These are phyloP conservation scores for Mantis religiosa DNA, from an alignment of 2,888 invertebrate genomes.

Conservation along the genomic window DNA sequence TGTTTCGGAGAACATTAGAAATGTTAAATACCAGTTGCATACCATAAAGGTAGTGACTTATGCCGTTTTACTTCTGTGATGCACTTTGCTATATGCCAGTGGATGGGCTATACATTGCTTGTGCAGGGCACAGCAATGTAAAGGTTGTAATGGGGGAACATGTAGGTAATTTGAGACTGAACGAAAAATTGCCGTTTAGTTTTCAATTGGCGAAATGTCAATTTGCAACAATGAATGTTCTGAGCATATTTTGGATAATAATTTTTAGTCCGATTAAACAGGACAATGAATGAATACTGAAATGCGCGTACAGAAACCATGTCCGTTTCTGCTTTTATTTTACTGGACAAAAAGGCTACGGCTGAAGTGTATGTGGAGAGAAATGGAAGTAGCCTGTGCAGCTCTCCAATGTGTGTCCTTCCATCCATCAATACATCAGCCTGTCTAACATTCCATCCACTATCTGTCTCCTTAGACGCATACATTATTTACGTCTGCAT, in stretches of 20 bases:
- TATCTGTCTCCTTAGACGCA: no score
- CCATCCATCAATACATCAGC: no score
- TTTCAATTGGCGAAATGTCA: conserved; percentile 19
- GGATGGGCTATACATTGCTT: not conserved
- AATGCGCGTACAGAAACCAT: not conserved
- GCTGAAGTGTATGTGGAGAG: not conserved
- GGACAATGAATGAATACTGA: not conserved
- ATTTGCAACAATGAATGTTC: conserved; percentile 14
- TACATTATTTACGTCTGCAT: no score
- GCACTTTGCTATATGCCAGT: not conserved
- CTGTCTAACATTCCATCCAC: no score
- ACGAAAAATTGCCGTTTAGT: conserved; percentile 5
- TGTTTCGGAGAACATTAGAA: no score
- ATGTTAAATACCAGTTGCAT: no score
- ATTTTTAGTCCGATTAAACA: conserved; percentile 9
- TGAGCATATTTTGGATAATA: conserved; percentile 3
- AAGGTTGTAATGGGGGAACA: not conserved
- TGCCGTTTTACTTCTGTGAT: not conserved
- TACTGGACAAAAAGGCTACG: not conserved
- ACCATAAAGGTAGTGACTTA: not conserved
- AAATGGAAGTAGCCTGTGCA: not conserved
- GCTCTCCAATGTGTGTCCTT: no score
- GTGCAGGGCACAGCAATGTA: not conserved
- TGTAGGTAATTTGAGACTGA: not conserved
- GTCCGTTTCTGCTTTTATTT: not conserved